Evolutionary conservation across 2,888 invertebrate species (phyloP).

Genomic region (Oegoconia quadripuncta): DNA sequence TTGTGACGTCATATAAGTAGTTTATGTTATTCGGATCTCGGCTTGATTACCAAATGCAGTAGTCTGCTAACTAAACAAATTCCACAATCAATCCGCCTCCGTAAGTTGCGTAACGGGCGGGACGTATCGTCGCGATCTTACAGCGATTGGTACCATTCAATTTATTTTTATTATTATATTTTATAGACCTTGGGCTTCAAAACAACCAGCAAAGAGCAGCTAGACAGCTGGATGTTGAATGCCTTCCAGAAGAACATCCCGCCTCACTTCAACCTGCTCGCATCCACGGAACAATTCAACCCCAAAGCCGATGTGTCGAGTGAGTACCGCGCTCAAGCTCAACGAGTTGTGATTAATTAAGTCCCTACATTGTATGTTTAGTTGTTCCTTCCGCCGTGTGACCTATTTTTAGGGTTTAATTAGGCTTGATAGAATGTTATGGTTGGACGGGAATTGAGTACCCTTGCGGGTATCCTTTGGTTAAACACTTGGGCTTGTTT

Average conservation of each 20-base stretch:
- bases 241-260: constrained; percentile 91
- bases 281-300: constrained; percentile 75
- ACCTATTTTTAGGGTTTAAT: not conserved
- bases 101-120: no score
- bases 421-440: no score
- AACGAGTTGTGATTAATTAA: not conserved
- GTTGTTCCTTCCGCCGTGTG: not conserved
- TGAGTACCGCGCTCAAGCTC: constrained; percentile 42
- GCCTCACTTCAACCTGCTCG: constrained; percentile 89
- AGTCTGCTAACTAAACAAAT: no score
- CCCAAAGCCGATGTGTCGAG: constrained; percentile 75
- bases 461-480: no score
- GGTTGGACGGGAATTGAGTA: not conserved
- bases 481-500: no score
- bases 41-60: no score
- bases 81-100: no score
- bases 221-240: constrained; percentile 89
- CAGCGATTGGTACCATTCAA: no score
- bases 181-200: constrained; percentile 89
- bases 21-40: no score
- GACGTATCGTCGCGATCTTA: no score
- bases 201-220: constrained; percentile 85
- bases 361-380: not conserved
- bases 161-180: constrained; percentile 25
- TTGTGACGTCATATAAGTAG: no score